phyloP scores from a whole-genome alignment of 2,113 vertebrate genomes.

The Muntiacus muntjak region DNA sequence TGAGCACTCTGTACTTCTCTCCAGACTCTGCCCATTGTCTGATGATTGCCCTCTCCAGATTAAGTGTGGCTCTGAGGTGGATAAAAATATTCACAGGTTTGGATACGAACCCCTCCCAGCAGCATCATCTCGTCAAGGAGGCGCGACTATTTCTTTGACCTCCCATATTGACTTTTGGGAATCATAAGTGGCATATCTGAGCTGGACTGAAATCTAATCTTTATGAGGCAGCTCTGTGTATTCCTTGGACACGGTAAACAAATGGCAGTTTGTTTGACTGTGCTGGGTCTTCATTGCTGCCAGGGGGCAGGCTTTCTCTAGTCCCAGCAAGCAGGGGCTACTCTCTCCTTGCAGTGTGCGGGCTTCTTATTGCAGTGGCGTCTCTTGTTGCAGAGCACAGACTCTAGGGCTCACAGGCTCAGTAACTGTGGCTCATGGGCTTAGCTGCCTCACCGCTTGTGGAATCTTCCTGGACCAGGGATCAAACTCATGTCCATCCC shows the following conservation, averaged over 20 bases:
- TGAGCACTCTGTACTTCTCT: not conserved
- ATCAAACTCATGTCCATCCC: not conserved
- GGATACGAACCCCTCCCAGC: not conserved
- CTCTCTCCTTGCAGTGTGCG: fast-evolving
- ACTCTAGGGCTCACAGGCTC: not conserved
- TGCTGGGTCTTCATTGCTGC: not conserved
- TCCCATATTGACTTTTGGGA: not conserved
- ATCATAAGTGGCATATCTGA: not conserved
- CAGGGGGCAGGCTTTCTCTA: not conserved
- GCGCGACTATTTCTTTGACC: not conserved
- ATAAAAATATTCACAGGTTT: slow-evolving; percentile 2
- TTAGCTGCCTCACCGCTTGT: not conserved
- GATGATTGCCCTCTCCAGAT: not conserved
- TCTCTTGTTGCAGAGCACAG: not conserved
- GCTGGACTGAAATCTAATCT: not conserved
- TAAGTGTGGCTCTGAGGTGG: not conserved
- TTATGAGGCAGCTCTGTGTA: not conserved
- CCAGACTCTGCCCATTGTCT: not conserved
- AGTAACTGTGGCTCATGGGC: not conserved
- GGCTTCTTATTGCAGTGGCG: not conserved
- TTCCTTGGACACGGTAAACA: not conserved
- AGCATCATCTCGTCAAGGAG: not conserved
- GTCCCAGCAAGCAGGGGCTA: not conserved
- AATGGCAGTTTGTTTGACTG: not conserved
- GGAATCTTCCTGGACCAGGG: not conserved